phyloP scores from a whole-genome alignment of 2,797 vertebrate species.

The Danio albolineatus region DNA sequence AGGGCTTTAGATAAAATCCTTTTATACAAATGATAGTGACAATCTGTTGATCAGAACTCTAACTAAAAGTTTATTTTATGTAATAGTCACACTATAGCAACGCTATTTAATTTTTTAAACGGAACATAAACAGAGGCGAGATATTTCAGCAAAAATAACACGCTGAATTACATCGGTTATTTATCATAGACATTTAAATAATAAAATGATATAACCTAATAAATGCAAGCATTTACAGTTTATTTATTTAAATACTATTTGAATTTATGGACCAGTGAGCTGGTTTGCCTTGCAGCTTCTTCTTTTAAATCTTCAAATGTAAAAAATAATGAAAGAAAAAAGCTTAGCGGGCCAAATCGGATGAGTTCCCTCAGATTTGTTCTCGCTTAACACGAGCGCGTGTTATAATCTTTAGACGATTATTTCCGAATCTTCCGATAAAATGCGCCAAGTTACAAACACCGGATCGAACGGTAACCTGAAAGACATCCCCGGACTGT shows the following conservation, averaged over 20 bases:
- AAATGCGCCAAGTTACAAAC: background rate
- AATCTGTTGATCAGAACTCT: slow-evolving; percentile 22
- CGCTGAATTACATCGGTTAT: background rate
- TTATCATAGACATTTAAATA: no score
- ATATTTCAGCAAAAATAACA: background rate
- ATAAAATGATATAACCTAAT: background rate
- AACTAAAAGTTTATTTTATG: background rate
- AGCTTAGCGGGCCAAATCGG: background rate
- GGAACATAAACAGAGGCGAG: background rate
- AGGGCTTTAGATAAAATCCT: background rate
- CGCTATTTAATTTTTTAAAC: background rate
- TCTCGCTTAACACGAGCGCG: background rate
- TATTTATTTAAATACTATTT: background rate
- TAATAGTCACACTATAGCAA: background rate
- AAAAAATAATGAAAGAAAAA: background rate
- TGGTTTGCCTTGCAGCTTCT: background rate
- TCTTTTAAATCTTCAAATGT: background rate
- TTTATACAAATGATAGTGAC: background rate
- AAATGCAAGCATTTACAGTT: background rate
- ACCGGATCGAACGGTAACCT: background rate
- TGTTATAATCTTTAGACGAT: background rate
- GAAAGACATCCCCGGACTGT: background rate
- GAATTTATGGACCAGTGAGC: background rate
- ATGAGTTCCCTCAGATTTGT: background rate
- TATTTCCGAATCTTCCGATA: background rate